Evolutionary conservation across 2,888 invertebrate species (phyloP).

Genomic region (Dryococelus australis): DNA sequence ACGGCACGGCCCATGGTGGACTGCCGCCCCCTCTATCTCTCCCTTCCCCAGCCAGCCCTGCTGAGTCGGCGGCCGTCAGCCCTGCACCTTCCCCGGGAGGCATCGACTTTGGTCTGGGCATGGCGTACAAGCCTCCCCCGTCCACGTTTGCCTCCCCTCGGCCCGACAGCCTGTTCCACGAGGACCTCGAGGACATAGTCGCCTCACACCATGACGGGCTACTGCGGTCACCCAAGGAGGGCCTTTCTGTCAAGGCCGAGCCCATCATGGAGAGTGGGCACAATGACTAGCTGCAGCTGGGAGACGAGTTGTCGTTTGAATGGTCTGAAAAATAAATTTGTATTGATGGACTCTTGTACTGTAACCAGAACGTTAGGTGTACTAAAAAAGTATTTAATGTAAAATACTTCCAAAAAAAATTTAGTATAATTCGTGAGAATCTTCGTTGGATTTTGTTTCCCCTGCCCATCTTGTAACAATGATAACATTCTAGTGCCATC

Average conservation of each 20-base stretch:
- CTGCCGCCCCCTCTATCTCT: conserved; percentile 35
- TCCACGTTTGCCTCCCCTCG: conserved; percentile 51
- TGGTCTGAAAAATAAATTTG: conserved; percentile 35
- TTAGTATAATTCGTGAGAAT: conserved; percentile 29
- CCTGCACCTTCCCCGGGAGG: conserved; percentile 34
- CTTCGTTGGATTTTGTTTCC: not conserved
- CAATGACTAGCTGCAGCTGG: not conserved
- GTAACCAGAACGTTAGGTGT: conserved; percentile 33
- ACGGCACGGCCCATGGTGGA: conserved; percentile 38
- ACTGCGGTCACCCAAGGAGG: conserved; percentile 41
- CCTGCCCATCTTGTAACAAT: conserved; percentile 13
- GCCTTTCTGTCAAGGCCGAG: conserved; percentile 42
- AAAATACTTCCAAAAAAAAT: conserved; percentile 43
- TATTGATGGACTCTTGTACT: conserved; percentile 38
- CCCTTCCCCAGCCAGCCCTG: conserved; percentile 32
- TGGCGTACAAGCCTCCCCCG: conserved; percentile 67
- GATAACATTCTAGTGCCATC: conserved; percentile 41
- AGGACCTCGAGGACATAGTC: conserved; percentile 69
- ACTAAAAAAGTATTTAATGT: conserved; percentile 33
- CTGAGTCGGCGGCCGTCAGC: conserved; percentile 60
- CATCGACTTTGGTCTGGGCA: conserved; percentile 67
- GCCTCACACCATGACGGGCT: conserved; percentile 61
- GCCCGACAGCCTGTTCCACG: conserved; percentile 68
- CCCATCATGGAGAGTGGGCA: conserved; percentile 35
- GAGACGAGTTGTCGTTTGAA: conserved; percentile 34